phyloP scores from a whole-genome alignment of 2,797 vertebrate genomes.

The Balearica regulorum region DNA sequence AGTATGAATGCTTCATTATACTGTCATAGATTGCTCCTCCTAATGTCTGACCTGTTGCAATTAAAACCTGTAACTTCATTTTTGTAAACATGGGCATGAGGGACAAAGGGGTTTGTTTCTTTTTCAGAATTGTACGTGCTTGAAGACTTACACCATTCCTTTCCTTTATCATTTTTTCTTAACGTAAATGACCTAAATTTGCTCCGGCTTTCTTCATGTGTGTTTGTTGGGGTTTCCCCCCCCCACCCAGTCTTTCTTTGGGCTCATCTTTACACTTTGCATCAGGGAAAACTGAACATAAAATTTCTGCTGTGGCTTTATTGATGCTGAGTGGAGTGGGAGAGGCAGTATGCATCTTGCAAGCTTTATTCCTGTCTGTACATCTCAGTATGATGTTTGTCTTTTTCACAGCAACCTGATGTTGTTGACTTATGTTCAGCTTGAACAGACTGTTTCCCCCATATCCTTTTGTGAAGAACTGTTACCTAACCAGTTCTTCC shows the following conservation, averaged over 20 bases:
- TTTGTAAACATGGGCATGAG: background rate
- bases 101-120: background rate
- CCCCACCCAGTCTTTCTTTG: background rate
- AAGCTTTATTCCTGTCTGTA: conserved; percentile 2
- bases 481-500: conserved; percentile 57
- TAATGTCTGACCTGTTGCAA: background rate
- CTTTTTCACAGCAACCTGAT: conserved; percentile 33
- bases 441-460: conserved; percentile 36
- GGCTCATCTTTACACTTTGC: background rate
- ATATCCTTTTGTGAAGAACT: conserved; percentile 21
- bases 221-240: background rate
- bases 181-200: background rate
- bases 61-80: background rate
- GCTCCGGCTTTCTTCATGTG: background rate
- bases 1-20: background rate
- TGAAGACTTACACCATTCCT: background rate
- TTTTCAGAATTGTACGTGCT: background rate
- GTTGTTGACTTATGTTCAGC: conserved; percentile 23
- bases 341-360: background rate
- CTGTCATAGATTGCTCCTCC: background rate
- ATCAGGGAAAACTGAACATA: background rate
- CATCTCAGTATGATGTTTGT: conserved; percentile 10
- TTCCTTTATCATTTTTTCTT: background rate
- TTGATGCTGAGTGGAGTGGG: background rate
- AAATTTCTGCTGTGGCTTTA: background rate